These are phyloP conservation scores for Chiropotes sagulatus DNA, from an alignment of 2,797 vertebrate genomes.

Conservation along the genomic window DNA sequence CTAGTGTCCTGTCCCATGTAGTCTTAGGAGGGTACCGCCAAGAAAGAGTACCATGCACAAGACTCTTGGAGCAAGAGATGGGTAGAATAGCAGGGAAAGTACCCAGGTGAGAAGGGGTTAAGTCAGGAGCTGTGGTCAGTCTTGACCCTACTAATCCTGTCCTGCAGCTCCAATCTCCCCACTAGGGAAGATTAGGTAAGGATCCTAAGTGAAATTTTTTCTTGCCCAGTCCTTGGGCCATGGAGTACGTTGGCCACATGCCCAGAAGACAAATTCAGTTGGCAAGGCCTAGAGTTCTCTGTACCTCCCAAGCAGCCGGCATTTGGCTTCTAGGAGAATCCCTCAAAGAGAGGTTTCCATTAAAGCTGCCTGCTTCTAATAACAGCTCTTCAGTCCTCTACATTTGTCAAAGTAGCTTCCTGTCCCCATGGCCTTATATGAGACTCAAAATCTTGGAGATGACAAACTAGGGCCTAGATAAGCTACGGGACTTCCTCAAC, in stretches of 20 bases:
- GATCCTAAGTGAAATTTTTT: conserved; percentile 54
- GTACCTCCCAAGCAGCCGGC: background rate
- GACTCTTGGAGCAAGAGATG: background rate
- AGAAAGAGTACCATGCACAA: background rate
- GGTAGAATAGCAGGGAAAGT: background rate
- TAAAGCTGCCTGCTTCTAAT: conserved; percentile 7
- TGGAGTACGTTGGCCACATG: conserved; percentile 43
- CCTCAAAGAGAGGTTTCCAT: background rate
- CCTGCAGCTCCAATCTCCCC: conserved; percentile 44
- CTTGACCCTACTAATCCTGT: conserved; percentile 58
- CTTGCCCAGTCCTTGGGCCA: conserved; percentile 14
- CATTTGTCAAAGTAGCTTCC: conserved; percentile 11
- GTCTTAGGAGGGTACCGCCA: background rate
- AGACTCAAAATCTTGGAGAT: conserved; percentile 19
- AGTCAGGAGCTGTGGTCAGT: conserved; percentile 31
- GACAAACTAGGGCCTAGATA: background rate
- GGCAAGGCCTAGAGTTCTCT: conserved; percentile 9
- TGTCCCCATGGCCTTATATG: background rate
- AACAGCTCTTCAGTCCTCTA: background rate
- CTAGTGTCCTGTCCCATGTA: background rate
- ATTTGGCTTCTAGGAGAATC: conserved; percentile 30
- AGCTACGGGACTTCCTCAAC: background rate
- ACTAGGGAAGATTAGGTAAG: conserved; percentile 67
- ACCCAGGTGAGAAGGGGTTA: conserved; percentile 54
- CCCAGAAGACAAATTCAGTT: conserved; percentile 54